Evolutionary conservation across 2,113 vertebrate species (phyloP), one percentile per base, ranked within the genome.

Genomic region (Antechinus stuartii): DNA sequence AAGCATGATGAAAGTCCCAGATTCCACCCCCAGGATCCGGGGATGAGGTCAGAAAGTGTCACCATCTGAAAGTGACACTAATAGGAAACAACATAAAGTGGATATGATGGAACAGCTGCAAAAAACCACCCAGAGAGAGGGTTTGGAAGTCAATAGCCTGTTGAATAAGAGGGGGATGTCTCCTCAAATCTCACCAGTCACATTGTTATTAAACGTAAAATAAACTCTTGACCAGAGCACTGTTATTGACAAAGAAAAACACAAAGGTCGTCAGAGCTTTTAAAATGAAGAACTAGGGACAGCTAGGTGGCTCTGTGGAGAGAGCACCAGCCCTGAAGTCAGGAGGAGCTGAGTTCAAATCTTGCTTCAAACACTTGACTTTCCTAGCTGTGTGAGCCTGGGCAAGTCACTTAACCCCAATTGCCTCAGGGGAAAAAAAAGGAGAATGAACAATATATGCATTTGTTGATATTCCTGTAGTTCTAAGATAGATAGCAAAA

Each of bases 51-150:
- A 50, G 25, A 42, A 54, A 35, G 57, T 68, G 26, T 55, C 49
- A 76, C 53, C n/a, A 26, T 19, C 46, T 93, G 92, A 42, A 92
- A 3, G 14, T 91, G 30, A 12, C 61, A 91, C 50, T 91, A 95
- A 8, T 35, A 47, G 9, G 52, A 46, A 10, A 68, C 93, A 57
- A 57, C 55, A 27, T 90, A 76, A 76, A 26, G 56, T 55, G 23
- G 57, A 76, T 54, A 94, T 53, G 91, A 95, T 96, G 91, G 57
- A 90, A 94, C n/a, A 56, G n/a, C 7, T 91, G 23, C 10, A 52
- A 93, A 68, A 92, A 4, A 94, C 68, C 68, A 84, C 68, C 68
- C 68, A 84, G 61, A 76, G 4, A 57, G 56, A 76, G 68, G 9
- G 91, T 52, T 47, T 30, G 12, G 47, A 3, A 53, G 47, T 92